Evolutionary conservation across 2,888 invertebrate species (phyloP).

Genomic region (Neoaliturus tenellus): DNA sequence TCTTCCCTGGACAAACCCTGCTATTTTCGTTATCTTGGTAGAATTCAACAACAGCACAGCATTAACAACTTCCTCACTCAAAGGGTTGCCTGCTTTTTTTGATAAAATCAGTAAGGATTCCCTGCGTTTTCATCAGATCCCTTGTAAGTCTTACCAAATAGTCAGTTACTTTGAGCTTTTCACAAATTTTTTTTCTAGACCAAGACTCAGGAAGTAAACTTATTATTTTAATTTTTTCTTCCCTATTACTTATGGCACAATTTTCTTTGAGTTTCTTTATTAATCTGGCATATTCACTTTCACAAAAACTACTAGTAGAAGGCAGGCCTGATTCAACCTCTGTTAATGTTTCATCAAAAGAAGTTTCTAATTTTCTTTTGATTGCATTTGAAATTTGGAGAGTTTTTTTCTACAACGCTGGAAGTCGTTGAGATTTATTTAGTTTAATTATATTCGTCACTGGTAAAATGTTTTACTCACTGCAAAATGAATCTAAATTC

Average conservation of each 20-base stretch:
- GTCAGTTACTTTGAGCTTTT: conserved; percentile 21
- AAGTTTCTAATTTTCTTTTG: background rate
- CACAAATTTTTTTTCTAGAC: conserved; percentile 15
- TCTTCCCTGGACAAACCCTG: conserved; percentile 2
- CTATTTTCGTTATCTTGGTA: conserved; percentile 20
- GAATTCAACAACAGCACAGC: background rate
- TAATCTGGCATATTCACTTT: conserved; percentile 5
- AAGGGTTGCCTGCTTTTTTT: background rate
- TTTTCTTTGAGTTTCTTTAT: conserved; percentile 32
- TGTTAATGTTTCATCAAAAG: background rate
- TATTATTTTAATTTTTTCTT: conserved; percentile 40
- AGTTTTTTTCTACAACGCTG: background rate
- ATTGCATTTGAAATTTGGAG: background rate
- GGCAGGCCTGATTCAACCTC: background rate
- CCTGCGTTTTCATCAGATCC: conserved; percentile 1
- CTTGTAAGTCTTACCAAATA: conserved; percentile 22
- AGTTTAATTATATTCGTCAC: background rate
- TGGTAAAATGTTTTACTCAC: background rate
- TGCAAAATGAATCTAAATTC: background rate
- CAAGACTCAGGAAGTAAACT: conserved; percentile 34
- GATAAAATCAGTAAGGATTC: conserved; percentile 9
- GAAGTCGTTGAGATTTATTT: background rate
- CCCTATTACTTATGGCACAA: conserved; percentile 16
- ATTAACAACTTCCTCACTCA: background rate
- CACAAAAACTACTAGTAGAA: background rate